phyloP scores from a whole-genome alignment of 2,113 vertebrate genomes.

The Antidorcas marsupialis region DNA sequence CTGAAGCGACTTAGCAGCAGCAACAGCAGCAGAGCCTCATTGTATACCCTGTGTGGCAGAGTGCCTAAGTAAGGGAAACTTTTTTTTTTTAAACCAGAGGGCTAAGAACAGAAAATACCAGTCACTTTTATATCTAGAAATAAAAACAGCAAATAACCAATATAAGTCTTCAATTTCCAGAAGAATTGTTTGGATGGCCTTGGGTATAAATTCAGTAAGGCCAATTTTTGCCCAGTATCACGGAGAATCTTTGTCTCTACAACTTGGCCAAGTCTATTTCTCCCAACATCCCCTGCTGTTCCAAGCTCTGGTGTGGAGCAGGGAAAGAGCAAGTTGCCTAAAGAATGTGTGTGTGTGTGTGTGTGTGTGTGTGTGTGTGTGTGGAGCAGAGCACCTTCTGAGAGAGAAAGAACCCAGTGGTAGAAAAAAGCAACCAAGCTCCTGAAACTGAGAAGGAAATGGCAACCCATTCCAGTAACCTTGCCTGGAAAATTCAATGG shows the following conservation, averaged over 20 bases:
- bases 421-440: background rate
- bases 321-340: background rate
- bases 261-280: background rate
- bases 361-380: background rate
- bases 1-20: too few relatives aligned
- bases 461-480: background rate
- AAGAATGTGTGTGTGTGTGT: background rate
- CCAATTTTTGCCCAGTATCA: background rate
- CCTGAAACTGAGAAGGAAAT: background rate
- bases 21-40: background rate
- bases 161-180: background rate
- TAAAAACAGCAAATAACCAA: background rate
- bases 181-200: background rate
- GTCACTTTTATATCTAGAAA: background rate
- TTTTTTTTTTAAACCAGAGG: background rate
- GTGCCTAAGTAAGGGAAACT: background rate
- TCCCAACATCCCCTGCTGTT: background rate
- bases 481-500: background rate
- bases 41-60: background rate
- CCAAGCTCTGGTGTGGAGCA: background rate
- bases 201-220: background rate
- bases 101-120: constrained; percentile 25
- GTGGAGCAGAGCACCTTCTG: background rate
- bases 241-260: background rate
- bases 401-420: background rate